Evolutionary conservation across 2,797 vertebrate species (phyloP).

Genomic region (Chromis chromis): DNA sequence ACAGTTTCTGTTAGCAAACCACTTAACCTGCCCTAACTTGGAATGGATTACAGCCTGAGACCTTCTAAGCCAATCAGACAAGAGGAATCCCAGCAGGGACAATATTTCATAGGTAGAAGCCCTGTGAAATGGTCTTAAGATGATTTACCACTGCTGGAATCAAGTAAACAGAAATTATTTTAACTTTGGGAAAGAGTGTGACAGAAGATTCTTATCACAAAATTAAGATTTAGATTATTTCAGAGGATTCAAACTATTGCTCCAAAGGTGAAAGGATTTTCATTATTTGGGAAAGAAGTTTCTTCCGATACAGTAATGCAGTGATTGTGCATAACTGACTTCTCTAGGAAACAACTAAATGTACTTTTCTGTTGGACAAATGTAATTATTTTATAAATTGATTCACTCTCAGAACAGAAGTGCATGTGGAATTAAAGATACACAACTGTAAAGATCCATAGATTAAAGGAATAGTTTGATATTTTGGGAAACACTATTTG

Average conservation of each 20-base stretch:
- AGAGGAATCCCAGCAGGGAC: constrained; percentile 7
- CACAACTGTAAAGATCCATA: background rate
- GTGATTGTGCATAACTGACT: background rate
- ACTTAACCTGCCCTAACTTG: constrained; percentile 53
- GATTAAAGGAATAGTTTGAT: background rate
- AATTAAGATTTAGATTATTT: background rate
- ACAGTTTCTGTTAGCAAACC: constrained; percentile 58
- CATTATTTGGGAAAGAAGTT: background rate
- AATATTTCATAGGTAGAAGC: background rate
- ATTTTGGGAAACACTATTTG: background rate
- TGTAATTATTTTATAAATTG: background rate
- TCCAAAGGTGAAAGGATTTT: background rate
- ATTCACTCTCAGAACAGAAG: background rate
- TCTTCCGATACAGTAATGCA: background rate
- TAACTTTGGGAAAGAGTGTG: background rate
- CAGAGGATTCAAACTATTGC: background rate
- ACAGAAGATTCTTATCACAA: background rate
- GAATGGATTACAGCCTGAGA: constrained; percentile 51
- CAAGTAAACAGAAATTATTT: background rate
- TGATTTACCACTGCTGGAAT: background rate
- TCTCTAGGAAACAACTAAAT: background rate
- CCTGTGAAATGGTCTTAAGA: background rate
- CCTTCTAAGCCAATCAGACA: constrained; percentile 52
- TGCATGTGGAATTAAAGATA: background rate
- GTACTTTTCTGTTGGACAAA: background rate